Evolutionary conservation across 2,888 invertebrate genomes (phyloP), one percentile per base, ranked within the genome.

Genomic region (Drosophila rubida): DNA sequence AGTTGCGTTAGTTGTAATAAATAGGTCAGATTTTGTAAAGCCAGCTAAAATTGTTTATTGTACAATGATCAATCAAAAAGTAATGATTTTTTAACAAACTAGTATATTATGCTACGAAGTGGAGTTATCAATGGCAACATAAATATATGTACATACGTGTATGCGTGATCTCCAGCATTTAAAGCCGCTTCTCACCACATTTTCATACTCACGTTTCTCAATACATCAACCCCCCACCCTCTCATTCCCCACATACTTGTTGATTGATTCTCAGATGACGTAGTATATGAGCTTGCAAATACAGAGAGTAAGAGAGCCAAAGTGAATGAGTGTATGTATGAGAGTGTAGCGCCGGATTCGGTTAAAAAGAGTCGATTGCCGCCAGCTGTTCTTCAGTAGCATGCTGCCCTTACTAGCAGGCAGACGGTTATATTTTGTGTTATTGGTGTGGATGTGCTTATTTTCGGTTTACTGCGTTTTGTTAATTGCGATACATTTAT

Each of bases 301-400:
- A 62, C 19, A 41, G 27, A 9, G 19, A n/a, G 30, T n/a, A n/a
- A 32, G 32, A 39, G 9, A 11, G n/a, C n/a, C n/a, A n/a, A n/a
- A n/a, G 23, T 9, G 8, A 25, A 7, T 54, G 19, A 32, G 9
- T 46, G 23, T 30, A 16, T 19, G 13, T n/a, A n/a, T n/a, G n/a
- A n/a, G n/a, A n/a, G n/a, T 49, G 32, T 62, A 51, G 30, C 41
- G 44, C 35, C 50, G 65, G 62, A 66, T 75, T 72, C 37, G 44
- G 35, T 67, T 58, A 49, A 63, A 54, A 67, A 67, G 58, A 61
- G 44, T 60, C 49, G 60, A 70, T 61, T 53, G 66, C 55, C 68
- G 80, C 59, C 80, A 74, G 69, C 70, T 70, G 86, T 54, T 65
- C 68, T 58, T 73, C 70, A 82, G 86, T 86, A 68, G 71, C 55